phyloP scores from a whole-genome alignment of 2,113 vertebrate genomes.

The Chionis minor region DNA sequence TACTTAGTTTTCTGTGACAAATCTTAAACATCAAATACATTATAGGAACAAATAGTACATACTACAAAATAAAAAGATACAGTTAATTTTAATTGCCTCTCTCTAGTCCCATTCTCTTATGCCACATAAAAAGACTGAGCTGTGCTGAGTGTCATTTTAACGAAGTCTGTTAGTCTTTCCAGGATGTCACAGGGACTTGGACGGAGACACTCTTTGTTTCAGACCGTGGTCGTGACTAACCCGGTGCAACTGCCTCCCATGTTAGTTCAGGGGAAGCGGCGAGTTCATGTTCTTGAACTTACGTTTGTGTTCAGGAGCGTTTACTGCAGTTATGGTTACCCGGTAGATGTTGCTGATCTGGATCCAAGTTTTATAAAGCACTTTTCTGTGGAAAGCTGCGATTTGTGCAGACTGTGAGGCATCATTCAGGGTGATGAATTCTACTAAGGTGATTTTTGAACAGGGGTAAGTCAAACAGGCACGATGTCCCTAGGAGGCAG shows the following conservation, averaged over 20 bases:
- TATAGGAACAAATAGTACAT: not conserved
- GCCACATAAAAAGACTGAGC: not conserved
- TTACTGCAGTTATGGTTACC: not conserved
- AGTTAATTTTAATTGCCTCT: not conserved
- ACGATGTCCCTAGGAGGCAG: not conserved
- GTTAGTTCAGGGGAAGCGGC: not conserved
- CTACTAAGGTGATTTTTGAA: not conserved
- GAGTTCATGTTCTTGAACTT: not conserved
- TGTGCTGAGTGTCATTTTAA: not conserved
- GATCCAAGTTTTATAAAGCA: not conserved
- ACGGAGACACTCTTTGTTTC: slow-evolving; percentile 1
- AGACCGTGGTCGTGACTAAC: not conserved
- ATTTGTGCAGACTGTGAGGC: not conserved
- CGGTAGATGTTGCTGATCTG: not conserved
- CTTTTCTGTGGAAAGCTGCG: not conserved
- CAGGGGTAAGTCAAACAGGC: not conserved
- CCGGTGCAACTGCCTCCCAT: not conserved
- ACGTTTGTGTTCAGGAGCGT: not conserved
- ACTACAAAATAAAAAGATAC: not conserved
- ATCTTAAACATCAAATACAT: not conserved
- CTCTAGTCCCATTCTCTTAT: not conserved
- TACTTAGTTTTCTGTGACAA: not conserved
- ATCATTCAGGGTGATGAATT: not conserved
- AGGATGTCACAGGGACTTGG: not conserved
- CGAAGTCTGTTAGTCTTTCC: not conserved